phyloP scores from a whole-genome alignment of 2,113 vertebrate genomes.

The Poicephalus gulielmi region DNA sequence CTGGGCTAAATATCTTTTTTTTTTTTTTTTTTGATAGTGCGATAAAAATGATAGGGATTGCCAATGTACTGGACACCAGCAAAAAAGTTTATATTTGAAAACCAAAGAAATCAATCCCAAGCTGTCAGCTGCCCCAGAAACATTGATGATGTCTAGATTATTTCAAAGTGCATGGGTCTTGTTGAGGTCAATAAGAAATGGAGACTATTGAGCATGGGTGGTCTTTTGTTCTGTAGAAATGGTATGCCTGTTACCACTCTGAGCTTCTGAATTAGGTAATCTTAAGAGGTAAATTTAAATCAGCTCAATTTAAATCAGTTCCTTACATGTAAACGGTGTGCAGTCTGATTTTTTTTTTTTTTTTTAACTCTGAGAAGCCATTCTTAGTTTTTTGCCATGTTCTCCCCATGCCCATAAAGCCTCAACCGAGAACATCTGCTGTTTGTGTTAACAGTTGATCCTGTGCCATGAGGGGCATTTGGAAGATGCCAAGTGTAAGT shows the following conservation, averaged over 20 bases:
- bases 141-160: not conserved
- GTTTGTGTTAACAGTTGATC: not conserved
- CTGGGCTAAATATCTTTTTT: not conserved
- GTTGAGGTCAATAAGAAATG: not conserved
- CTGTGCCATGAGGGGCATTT: not conserved
- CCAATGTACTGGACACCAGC: not conserved
- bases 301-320: not conserved
- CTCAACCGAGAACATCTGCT: not conserved
- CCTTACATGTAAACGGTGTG: not conserved
- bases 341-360: not conserved
- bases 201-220: not conserved
- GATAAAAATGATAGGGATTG: accelerated
- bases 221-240: not conserved
- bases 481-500: not conserved
- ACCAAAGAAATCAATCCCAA: not conserved
- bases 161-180: not conserved
- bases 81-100: not conserved
- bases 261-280: not conserved
- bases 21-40: not conserved
- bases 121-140: not conserved
- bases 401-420: not conserved
- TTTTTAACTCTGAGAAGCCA: not conserved
- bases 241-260: not conserved
- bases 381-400: not conserved
- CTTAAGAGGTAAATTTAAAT: not conserved